Conservation (phyloP, 1,140 invertebrate genomes). For the Drosophila kurseongensis region DNA sequence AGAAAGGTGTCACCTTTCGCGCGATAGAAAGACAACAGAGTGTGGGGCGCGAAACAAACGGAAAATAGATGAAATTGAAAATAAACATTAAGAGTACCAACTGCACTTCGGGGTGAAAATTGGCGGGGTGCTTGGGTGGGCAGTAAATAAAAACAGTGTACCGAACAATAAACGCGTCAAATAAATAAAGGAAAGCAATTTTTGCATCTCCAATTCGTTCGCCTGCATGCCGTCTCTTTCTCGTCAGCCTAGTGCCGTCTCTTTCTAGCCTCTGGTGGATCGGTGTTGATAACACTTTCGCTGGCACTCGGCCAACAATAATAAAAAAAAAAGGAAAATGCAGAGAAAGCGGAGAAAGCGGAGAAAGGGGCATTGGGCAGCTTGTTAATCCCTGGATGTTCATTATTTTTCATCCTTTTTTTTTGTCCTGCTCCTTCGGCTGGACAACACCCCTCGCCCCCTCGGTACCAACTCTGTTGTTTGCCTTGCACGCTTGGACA, state of each 20-base stretch:
- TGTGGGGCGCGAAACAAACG: background rate
- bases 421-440: constrained; percentile 13
- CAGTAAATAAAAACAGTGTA: constrained; percentile 8
- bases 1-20: constrained; percentile 30
- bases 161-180: constrained; percentile 44
- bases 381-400: constrained; percentile 59
- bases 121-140: background rate
- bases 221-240: constrained; percentile 4
- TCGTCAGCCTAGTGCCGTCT: background rate
- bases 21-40: constrained; percentile 34
- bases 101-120: background rate
- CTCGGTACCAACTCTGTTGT: constrained; percentile 12
- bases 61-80: constrained; percentile 56
- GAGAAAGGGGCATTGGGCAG: constrained; percentile 7
- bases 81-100: constrained; percentile 39
- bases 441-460: background rate
- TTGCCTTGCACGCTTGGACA: constrained; percentile 55
- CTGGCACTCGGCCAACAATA: constrained; percentile 27
- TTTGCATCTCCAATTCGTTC: constrained; percentile 28
- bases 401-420: constrained; percentile 40
- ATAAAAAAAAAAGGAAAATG: background rate
- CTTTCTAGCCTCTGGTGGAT: constrained; percentile 6
- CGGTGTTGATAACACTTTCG: constrained; percentile 59
- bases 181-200: constrained; percentile 54
- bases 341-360: constrained; percentile 1